Conservation (phyloP, 2,797 vertebrate species). For the Chaunax sp. region DNA sequence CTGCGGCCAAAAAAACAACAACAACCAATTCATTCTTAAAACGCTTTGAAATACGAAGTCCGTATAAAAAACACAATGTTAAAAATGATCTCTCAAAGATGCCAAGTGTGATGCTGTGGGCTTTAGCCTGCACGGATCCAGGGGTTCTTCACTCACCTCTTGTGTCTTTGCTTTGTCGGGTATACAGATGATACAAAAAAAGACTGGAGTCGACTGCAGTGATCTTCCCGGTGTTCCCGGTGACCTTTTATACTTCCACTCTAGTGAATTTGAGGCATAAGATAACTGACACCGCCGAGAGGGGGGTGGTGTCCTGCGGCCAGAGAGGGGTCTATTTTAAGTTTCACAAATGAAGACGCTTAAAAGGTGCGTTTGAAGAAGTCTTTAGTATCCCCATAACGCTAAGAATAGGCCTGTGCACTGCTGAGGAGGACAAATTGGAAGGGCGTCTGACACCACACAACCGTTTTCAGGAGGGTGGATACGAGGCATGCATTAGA, state of each 20-base stretch:
- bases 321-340: constrained; percentile 83
- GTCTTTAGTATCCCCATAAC: constrained; percentile 72
- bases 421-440: constrained; percentile 79
- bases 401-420: constrained; percentile 84
- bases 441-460: constrained; percentile 61
- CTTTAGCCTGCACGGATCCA: constrained; percentile 11
- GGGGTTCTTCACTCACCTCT: constrained; percentile 77
- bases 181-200: constrained; percentile 81
- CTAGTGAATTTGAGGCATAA: constrained; percentile 81
- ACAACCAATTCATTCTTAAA: constrained; percentile 26
- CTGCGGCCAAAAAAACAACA: not conserved
- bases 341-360: constrained; percentile 88
- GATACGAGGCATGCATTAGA: constrained; percentile 44
- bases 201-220: constrained; percentile 84
- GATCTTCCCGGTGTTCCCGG: constrained; percentile 65
- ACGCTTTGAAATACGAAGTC: constrained; percentile 36
- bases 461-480: constrained; percentile 48
- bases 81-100: constrained; percentile 34
- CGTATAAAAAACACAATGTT: constrained; percentile 13
- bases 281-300: constrained; percentile 82
- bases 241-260: constrained; percentile 85
- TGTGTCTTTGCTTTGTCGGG: constrained; percentile 72
- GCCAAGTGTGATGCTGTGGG: constrained; percentile 34
- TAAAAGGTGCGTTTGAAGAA: constrained; percentile 89
- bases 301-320: constrained; percentile 61